Percentiles rank a stretch among this genome's conserved stretches.
These are phyloP conservation scores for Rhopilema esculentum DNA, from an alignment of 30 jellyfish, hydroid and myxozoan species.

Conservation along the genomic window DNA sequence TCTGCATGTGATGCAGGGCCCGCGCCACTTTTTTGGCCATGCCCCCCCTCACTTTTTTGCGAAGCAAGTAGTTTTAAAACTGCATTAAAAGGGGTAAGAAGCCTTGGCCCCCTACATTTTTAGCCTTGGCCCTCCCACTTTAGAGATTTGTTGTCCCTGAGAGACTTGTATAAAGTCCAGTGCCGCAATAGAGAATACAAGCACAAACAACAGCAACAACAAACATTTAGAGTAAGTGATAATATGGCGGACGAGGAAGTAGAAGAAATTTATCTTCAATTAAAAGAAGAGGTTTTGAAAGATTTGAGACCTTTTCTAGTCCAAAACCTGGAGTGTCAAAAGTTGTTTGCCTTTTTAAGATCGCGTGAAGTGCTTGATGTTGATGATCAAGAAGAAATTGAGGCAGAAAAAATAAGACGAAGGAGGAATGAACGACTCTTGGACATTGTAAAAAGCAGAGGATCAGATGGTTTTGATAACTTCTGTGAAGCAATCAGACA, in stretches of 20 bases:
- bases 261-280: slow-evolving; percentile 47
- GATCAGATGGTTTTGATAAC: slow-evolving; percentile 70
- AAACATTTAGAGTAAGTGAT: not conserved
- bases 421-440: slow-evolving; percentile 56
- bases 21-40: too few relatives aligned
- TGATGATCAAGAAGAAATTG: slow-evolving; percentile 80
- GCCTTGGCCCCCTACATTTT: too few relatives aligned
- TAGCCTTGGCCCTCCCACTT: too few relatives aligned
- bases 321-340: slow-evolving; percentile 66
- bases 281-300: slow-evolving; percentile 69
- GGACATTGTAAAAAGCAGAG: slow-evolving; percentile 60
- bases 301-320: slow-evolving; percentile 69
- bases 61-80: too few relatives aligned
- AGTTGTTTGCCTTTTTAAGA: slow-evolving; percentile 67
- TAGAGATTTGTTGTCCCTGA: too few relatives aligned
- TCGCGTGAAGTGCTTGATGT: slow-evolving; percentile 50
- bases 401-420: slow-evolving; percentile 62
- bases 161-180: too few relatives aligned
- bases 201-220: not conserved
- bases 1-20: too few relatives aligned
- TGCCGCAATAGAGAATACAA: too few relatives aligned
- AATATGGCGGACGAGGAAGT: slow-evolving; percentile 65
- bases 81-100: too few relatives aligned
- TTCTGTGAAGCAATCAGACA: slow-evolving; percentile 83
- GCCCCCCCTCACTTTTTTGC: too few relatives aligned